Percentiles rank a stretch among this genome's conserved stretches.
phyloP scores from a whole-genome alignment of 2,113 vertebrate genomes.

The Colistium nudipinnis region DNA sequence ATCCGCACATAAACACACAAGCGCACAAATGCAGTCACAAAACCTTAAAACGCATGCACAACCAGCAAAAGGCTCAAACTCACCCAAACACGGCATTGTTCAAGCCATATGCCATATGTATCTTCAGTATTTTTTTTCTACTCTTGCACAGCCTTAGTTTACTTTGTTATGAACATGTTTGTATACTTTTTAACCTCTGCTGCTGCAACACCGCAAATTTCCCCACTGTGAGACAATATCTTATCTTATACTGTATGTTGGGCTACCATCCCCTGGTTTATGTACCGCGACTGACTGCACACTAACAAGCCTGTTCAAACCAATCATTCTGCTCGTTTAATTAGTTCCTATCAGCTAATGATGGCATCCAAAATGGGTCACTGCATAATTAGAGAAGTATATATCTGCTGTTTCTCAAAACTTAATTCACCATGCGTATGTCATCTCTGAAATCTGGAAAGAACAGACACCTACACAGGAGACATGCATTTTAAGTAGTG shows the following conservation, averaged over 20 bases:
- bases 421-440: neutral
- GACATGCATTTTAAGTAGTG: neutral
- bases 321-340: constrained; percentile 41
- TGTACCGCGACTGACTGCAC: constrained; percentile 38
- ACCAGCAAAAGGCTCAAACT: constrained; percentile 13
- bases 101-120: constrained; percentile 59
- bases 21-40: neutral
- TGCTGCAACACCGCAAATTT: too few species aligned
- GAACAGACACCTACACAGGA: neutral
- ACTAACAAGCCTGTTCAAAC: constrained; percentile 58
- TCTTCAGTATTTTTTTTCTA: too few species aligned
- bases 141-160: too few species aligned
- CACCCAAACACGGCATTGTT: constrained; percentile 17
- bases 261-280: constrained; percentile 38
- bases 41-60: too few species aligned
- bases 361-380: constrained; percentile 33
- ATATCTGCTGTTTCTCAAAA: neutral
- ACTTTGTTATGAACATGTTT: too few species aligned
- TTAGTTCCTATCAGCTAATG: constrained; percentile 56
- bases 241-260: too few species aligned
- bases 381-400: constrained; percentile 25
- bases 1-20: neutral
- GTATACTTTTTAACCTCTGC: too few species aligned
- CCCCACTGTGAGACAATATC: too few species aligned
- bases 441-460: neutral